A percentile compares a stretch with the other conserved stretches of the same genome.
Conservation (phyloP, 2,797 vertebrate genomes). For the Eremophila alpestris region DNA sequence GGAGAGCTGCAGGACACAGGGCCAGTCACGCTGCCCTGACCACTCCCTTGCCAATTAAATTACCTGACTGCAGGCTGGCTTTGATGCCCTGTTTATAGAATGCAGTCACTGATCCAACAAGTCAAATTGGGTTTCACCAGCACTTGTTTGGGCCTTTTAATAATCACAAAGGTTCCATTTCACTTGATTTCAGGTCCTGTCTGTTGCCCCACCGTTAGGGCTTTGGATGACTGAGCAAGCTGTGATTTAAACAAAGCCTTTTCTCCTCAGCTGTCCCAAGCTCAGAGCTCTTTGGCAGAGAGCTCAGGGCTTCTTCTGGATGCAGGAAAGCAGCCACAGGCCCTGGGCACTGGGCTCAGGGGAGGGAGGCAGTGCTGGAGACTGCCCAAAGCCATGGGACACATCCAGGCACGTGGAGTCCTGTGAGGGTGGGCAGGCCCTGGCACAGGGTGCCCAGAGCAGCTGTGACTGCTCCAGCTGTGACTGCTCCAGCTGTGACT, state of each 20-base stretch:
- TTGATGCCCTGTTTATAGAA: background rate
- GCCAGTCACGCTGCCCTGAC: fast-evolving
- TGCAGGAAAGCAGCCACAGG: background rate
- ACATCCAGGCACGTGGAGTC: background rate
- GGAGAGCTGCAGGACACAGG: background rate
- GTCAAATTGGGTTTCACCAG: background rate
- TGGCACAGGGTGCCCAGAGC: background rate
- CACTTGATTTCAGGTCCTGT: background rate
- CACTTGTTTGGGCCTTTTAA: background rate
- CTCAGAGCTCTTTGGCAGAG: background rate
- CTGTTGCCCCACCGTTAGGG: background rate
- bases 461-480: background rate
- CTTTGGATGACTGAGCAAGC: background rate
- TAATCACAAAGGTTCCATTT: background rate
- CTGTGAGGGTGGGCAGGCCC: background rate
- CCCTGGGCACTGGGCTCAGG: background rate
- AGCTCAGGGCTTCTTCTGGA: background rate
- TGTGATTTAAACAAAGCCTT: background rate
- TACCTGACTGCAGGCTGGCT: background rate
- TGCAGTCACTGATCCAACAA: background rate
- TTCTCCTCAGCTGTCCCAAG: background rate
- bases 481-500: too few relatives aligned
- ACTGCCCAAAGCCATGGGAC: background rate
- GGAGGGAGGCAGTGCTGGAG: background rate
- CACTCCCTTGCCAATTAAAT: background rate